phyloP scores from a whole-genome alignment of 2,797 vertebrate genomes.

The Buceros bicornis region DNA sequence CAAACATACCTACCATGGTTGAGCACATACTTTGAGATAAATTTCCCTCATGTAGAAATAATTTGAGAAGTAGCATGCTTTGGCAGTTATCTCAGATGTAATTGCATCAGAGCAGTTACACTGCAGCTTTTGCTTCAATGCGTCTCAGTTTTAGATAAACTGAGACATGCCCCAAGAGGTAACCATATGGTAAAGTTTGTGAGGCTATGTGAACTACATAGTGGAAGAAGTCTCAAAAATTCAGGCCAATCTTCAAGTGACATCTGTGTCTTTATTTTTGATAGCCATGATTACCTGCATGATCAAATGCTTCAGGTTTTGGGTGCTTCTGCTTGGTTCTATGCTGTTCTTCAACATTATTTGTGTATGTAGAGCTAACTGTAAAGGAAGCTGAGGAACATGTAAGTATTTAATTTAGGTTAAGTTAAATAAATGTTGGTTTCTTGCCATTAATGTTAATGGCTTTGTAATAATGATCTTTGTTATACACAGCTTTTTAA shows the following conservation, averaged over 20 bases:
- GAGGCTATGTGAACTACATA: neutral
- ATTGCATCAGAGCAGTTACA: conserved; percentile 58
- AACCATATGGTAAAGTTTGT: conserved; percentile 59
- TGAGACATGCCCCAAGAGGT: conserved; percentile 54
- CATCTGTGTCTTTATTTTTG: conserved; percentile 53
- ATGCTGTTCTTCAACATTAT: neutral
- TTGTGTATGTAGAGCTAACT: accelerated
- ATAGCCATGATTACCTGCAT: conserved; percentile 22
- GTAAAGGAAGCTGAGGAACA: neutral
- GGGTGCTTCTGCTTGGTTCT: neutral
- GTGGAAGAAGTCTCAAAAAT: conserved; percentile 17
- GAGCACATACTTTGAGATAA: neutral
- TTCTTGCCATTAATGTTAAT: neutral
- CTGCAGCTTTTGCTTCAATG: conserved; percentile 55
- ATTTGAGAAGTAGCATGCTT: conserved; percentile 39
- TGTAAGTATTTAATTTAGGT: neutral
- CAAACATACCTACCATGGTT: neutral
- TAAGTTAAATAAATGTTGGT: neutral
- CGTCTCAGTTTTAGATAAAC: conserved; percentile 37
- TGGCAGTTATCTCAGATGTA: conserved; percentile 49
- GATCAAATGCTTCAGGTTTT: neutral
- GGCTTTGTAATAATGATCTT: neutral
- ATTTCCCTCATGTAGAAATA: conserved; percentile 52
- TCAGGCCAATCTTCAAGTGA: neutral
- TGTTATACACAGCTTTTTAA: neutral